Base-by-base conservation (phyloP, 2,797 vertebrate genomes). In the Discoglossus pictus region DNA sequence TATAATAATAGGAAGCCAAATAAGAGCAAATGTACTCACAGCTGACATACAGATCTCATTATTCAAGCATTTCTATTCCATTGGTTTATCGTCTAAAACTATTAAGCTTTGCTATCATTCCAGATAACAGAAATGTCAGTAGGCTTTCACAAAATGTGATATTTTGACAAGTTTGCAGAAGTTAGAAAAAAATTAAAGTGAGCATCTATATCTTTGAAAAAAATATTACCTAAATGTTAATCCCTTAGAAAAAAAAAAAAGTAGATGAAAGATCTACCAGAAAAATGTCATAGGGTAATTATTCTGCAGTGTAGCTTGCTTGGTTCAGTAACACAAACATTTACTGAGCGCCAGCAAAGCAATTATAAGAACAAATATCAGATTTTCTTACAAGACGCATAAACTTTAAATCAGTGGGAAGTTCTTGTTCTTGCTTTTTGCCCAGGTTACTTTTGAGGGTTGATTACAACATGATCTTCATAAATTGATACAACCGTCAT, bases 91-190 rank as follows among this genome's bases (percentile, higher is more conserved):
- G 24, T 63, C 35, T 15, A 52, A 42, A 63, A 46, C 16, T 63
- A n/a, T 31, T 18, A 51, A 42, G 36, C n/a, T 16, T 40, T 25
- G 6, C 36, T n/a, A 31, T 12, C 53, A 55, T 23, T 12, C 2
- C 7, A 39, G 53, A 52, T 51, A 62, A 63, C n/a, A 23, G 11
- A 63, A 63, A 63, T 63, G 61, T 52, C 61, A 52, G 18, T n/a
- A 50, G 11, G 46, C 53, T 39, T 55, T 55, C 17, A 48, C 12
- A 13, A 7, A 35, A 48, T 62, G 4, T 63, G 31, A 63, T 40
- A 63, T 63, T 42, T 63, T 63, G 15, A 52, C 36, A 63, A 40
- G 21, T 63, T 52, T 51, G 21, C 21, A 40, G 36, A 51, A 40
- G 17, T 50, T 59, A 25, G 8, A 27, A 2, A 43, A 36, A 36